A percentile compares a stretch with the other conserved stretches of the same genome.
These are phyloP conservation scores for Eupleurogrammus muticus DNA, from an alignment of 2,797 vertebrate genomes.

Conservation along the genomic window DNA sequence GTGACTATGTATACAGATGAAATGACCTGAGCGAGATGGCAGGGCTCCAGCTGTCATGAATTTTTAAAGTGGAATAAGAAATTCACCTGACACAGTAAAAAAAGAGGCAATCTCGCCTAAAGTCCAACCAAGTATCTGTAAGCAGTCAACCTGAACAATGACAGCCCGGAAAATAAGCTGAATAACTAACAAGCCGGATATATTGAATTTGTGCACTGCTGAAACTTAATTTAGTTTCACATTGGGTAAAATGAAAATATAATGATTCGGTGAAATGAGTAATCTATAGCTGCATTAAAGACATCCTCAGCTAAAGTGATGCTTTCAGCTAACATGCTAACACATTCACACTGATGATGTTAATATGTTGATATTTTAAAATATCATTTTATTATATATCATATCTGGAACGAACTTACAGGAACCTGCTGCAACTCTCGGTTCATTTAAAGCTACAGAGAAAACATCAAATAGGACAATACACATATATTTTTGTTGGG, in stretches of 20 bases:
- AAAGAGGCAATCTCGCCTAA: background rate
- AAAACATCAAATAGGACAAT: too few relatives aligned
- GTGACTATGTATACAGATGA: background rate
- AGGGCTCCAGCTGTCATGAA: conserved; percentile 1
- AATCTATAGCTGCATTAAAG: background rate
- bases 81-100: conserved; percentile 5
- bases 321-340: background rate
- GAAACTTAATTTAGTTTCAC: background rate
- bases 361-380: background rate
- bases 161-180: background rate
- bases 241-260: background rate
- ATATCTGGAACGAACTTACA: too few relatives aligned
- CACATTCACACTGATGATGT: background rate
- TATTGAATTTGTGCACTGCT: background rate
- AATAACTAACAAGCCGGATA: background rate
- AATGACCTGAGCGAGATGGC: background rate
- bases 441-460: too few relatives aligned
- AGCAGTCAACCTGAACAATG: background rate
- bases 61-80: conserved; percentile 4
- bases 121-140: background rate
- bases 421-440: too few relatives aligned
- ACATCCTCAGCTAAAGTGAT: background rate
- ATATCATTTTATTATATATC: too few relatives aligned
- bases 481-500: too few relatives aligned
- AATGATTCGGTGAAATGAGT: background rate